Evolutionary conservation across 2,113 vertebrate genomes (phyloP), one percentile per base, ranked within the genome.

Genomic region (Rhinoderma darwinii): DNA sequence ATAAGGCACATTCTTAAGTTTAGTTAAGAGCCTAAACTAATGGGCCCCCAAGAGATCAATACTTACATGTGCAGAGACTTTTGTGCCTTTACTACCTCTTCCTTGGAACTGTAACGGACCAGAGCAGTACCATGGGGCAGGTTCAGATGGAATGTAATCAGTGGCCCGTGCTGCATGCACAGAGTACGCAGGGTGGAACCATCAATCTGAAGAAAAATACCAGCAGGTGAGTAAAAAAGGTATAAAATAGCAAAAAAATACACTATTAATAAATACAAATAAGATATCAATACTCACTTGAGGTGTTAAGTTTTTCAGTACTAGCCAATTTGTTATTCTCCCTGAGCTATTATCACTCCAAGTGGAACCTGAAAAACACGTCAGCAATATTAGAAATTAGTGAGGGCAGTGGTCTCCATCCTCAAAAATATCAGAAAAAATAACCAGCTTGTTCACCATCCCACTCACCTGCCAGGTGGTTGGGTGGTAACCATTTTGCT

Each of bases 111-210:
- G 96, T 99, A 99, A 92, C 97, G 97, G 91, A 99, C 98, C 91
- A 99, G 94, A 86, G 98, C 98, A 77, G 96, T 99, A 87, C 98
- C 98, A 5, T 99, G 97, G 18, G 97, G 98, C 94, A 99, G 97
- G 95, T 98, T 99, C 93, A 99, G 97, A 95, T 99, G 98, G 98
- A 99, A 99, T 97, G 98, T 99, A 92, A 97, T 98, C 90, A 99
- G 97, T 43, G 98, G 98, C 88, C 98, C 98, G 63, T 99, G 98
- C 96, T 99, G 98, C 98, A 99, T 98, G 95, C 98, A 99, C 95
- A 99, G 94, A n/a, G 98, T 99, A 83, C 97, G 96, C 96, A 99
- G 95, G 88, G 98, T 99, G 37, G 97, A 99, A 95, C 98, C 98
- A 30, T 99, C 98, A 0, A 99, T 99, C 98, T 99, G 85, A 27